Conservation (phyloP, 2,888 invertebrate genomes). For the Synanthedon formicaeformis region DNA sequence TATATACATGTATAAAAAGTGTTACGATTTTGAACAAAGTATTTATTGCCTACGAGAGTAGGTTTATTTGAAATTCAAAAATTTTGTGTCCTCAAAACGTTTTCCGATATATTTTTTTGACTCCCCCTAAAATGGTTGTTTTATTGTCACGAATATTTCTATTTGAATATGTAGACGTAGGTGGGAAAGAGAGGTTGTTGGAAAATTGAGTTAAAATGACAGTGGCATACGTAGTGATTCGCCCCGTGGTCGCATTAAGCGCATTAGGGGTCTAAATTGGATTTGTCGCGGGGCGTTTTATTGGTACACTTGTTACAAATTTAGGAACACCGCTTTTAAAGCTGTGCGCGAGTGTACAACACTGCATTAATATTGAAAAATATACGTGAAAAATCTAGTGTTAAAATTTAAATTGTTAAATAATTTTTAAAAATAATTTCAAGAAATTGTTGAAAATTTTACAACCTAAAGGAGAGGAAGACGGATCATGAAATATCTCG, state of each 20-base stretch:
- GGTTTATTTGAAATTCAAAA: conserved; percentile 37
- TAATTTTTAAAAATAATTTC: too few relatives aligned
- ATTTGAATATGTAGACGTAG: conserved; percentile 32
- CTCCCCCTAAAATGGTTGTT: conserved; percentile 54
- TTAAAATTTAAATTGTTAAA: too few relatives aligned
- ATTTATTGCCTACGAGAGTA: conserved; percentile 54
- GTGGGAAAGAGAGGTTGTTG: conserved; percentile 30
- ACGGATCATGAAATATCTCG: too few relatives aligned
- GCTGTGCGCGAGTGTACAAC: too few relatives aligned
- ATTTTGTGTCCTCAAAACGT: conserved; percentile 35
- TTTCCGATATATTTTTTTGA: conserved; percentile 43
- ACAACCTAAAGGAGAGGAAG: too few relatives aligned
- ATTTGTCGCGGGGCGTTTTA: conserved; percentile 62
- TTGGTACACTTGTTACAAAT: conserved; percentile 68
- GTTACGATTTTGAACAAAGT: conserved; percentile 16
- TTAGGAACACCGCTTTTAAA: conserved; percentile 37
- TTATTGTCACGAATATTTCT: conserved; percentile 61
- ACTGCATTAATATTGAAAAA: neutral
- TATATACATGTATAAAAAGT: too few relatives aligned
- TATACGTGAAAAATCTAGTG: neutral
- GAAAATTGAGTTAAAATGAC: conserved; percentile 71
- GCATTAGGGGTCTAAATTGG: conserved; percentile 67
- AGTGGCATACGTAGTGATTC: conserved; percentile 68
- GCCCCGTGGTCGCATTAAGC: conserved; percentile 65
- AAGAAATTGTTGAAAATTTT: too few relatives aligned